Evolutionary conservation across 2,888 invertebrate species (phyloP).

Genomic region (Agrilus biguttatus): DNA sequence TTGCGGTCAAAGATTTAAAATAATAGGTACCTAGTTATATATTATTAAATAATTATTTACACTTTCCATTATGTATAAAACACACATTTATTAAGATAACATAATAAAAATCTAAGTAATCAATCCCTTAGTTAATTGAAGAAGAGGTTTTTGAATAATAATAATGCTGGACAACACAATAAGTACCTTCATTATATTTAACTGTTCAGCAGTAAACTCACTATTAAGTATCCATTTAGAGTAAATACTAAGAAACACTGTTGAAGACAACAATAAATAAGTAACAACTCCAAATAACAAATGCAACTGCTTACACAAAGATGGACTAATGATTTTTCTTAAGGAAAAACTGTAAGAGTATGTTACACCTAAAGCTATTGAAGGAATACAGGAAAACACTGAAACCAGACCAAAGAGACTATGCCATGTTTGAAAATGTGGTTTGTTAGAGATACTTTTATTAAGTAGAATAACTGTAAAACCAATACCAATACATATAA

Average conservation of each 20-base stretch:
- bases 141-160: neutral
- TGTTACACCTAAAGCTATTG: conserved; percentile 20
- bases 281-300: conserved; percentile 11
- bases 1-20: no score
- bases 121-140: no score
- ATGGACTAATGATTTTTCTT: conserved; percentile 11
- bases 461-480: conserved; percentile 19
- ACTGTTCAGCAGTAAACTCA: conserved; percentile 1
- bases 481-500: conserved; percentile 16
- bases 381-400: conserved; percentile 16
- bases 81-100: no score
- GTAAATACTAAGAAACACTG: conserved; percentile 12
- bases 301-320: conserved; percentile 13
- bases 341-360: conserved; percentile 21
- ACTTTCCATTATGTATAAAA: no score
- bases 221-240: conserved; percentile 11
- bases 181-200: conserved; percentile 1
- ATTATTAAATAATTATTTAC: no score
- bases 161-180: neutral
- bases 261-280: conserved; percentile 10
- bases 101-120: no score
- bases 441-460: conserved; percentile 20
- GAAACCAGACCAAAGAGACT: conserved; percentile 22
- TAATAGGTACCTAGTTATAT: no score
- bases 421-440: conserved; percentile 26